These are phyloP conservation scores for Pachypanchax playfairii DNA, from an alignment of 2,113 vertebrate species.

Conservation along the genomic window DNA sequence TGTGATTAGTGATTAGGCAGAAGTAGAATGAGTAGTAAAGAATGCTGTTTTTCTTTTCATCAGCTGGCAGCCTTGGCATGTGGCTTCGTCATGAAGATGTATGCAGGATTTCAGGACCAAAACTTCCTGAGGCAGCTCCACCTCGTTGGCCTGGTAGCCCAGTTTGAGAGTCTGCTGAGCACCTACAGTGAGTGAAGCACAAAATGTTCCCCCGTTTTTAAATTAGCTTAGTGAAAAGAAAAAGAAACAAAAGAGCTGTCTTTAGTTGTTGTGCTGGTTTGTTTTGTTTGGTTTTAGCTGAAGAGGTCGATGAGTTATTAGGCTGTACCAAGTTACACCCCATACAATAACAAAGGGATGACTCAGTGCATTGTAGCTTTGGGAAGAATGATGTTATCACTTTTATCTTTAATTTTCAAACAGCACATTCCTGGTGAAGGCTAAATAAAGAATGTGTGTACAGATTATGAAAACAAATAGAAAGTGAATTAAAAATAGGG, in stretches of 20 bases:
- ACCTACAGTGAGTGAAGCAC: slow-evolving; percentile 90
- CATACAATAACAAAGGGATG: neutral
- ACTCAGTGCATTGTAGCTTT: slow-evolving; percentile 9
- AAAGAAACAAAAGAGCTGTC: neutral
- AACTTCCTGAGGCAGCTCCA: slow-evolving; percentile 92
- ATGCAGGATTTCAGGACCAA: slow-evolving; percentile 89
- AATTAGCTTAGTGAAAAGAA: neutral
- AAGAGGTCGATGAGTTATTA: neutral
- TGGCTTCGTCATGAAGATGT: slow-evolving; percentile 92
- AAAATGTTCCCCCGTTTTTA: neutral
- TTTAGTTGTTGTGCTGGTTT: too few species aligned
- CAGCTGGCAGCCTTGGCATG: slow-evolving; percentile 93
- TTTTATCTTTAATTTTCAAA: neutral
- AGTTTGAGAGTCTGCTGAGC: slow-evolving; percentile 97
- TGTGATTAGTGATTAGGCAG: neutral
- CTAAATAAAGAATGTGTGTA: neutral
- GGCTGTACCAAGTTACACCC: slow-evolving; percentile 2
- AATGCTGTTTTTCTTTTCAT: neutral
- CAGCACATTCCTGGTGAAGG: neutral
- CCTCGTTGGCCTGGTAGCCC: slow-evolving; percentile 89
- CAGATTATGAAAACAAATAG: neutral
- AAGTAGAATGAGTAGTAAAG: neutral
- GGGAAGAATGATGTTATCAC: neutral
- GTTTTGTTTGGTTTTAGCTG: neutral
- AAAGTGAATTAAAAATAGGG: neutral